phyloP scores from a whole-genome alignment of 2,888 invertebrate species.

The Plagodis dolabraria region DNA sequence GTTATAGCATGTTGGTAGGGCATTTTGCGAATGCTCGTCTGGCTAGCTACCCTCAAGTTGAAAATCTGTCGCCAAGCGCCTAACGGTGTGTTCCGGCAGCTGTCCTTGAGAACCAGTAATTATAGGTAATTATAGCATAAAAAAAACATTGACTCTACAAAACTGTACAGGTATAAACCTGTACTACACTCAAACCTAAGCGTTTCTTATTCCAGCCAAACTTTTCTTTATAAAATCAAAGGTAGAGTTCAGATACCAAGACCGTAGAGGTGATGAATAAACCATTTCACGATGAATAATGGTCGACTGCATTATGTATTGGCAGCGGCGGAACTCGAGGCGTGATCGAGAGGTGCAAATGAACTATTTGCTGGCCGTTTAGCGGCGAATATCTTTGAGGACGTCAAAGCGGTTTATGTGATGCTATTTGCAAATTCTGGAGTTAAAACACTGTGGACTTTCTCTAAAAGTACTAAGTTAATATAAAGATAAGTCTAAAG shows the following conservation, averaged over 20 bases:
- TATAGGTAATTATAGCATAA: too few relatives aligned
- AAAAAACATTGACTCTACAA: too few relatives aligned
- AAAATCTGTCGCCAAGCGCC: too few relatives aligned
- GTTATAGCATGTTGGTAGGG: too few relatives aligned
- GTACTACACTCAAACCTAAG: too few relatives aligned
- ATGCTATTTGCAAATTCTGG: constrained; percentile 4
- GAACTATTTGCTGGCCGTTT: constrained; percentile 37
- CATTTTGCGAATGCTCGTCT: too few relatives aligned
- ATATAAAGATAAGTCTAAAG: too few relatives aligned
- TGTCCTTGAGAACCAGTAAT: too few relatives aligned
- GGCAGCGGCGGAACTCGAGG: constrained; percentile 40
- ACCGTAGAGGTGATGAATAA: constrained; percentile 46
- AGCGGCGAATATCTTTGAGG: constrained; percentile 24
- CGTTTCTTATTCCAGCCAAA: constrained; percentile 4
- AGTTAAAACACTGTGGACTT: not conserved
- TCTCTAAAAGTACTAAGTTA: not conserved
- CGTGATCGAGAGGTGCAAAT: constrained; percentile 40
- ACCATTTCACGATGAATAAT: constrained; percentile 53
- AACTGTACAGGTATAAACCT: too few relatives aligned
- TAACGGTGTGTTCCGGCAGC: too few relatives aligned
- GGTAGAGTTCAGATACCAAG: constrained; percentile 40
- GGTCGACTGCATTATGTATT: constrained; percentile 54
- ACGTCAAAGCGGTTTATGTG: constrained; percentile 11
- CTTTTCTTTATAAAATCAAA: constrained; percentile 29
- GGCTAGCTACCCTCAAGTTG: too few relatives aligned